Percentiles rank a stretch among this genome's conserved stretches.
Evolutionary conservation across 2,888 invertebrate genomes (phyloP).

Genomic region (Habroteleia sp.): DNA sequence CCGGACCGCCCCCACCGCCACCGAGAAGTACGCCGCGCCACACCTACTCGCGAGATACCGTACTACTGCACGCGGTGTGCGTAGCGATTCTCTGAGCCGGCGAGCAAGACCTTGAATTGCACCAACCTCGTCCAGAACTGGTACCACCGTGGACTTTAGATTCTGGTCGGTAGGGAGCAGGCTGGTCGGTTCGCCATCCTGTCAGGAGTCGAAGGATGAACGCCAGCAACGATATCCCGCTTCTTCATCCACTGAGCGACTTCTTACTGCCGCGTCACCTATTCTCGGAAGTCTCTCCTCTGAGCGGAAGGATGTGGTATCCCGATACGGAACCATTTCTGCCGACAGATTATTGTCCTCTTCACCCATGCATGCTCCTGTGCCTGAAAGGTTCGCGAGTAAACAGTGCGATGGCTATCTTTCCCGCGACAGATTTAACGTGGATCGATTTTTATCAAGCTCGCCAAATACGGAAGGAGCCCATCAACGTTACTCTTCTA

Average conservation of each 20-base stretch:
- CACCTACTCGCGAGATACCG: too few relatives aligned
- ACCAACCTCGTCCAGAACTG: too few relatives aligned
- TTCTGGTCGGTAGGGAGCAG: conserved; percentile 83
- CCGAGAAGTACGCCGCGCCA: too few relatives aligned
- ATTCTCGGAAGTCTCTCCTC: conserved; percentile 72
- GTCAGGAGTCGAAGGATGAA: conserved; percentile 70
- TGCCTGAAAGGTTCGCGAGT: conserved; percentile 75
- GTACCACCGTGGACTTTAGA: conserved; percentile 76
- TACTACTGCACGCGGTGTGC: too few relatives aligned
- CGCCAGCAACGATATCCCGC: conserved; percentile 73
- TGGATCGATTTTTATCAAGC: conserved; percentile 74
- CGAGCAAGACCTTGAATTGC: too few relatives aligned
- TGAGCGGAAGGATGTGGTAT: conserved; percentile 68
- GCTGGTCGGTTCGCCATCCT: conserved; percentile 75
- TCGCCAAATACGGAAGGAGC: conserved; percentile 74
- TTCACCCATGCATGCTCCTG: conserved; percentile 77
- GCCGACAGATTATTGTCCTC: conserved; percentile 75
- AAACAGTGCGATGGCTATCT: conserved; percentile 72
- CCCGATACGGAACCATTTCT: conserved; percentile 71
- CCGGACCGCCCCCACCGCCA: too few relatives aligned
- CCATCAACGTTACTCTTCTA: conserved; percentile 76
- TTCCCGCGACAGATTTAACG: conserved; percentile 70
- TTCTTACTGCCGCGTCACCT: conserved; percentile 78
- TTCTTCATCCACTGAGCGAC: conserved; percentile 69
- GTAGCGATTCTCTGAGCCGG: too few relatives aligned